These are phyloP conservation scores for Microcaecilia unicolor DNA, from an alignment of 2,797 vertebrate genomes.

Conservation along the genomic window DNA sequence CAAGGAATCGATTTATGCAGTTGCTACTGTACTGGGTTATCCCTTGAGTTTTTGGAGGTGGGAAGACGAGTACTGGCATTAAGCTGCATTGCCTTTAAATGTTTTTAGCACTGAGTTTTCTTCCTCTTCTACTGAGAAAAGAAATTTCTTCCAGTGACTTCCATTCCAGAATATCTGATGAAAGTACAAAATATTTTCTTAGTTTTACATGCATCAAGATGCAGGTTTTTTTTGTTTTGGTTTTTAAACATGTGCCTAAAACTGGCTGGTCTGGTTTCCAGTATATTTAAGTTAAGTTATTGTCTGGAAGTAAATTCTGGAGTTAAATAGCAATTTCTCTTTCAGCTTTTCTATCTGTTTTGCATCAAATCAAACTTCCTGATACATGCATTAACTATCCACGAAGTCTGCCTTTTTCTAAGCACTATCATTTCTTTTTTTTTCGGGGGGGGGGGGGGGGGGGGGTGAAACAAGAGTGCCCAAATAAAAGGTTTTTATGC, in stretches of 20 bases:
- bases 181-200: conserved; percentile 10
- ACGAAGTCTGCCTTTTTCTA: not conserved
- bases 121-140: conserved; percentile 10
- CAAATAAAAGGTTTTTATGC: no score
- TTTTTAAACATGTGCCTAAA: conserved; percentile 41
- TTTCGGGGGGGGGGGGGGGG: no score
- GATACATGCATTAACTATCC: conserved; percentile 5
- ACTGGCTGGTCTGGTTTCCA: conserved; percentile 39
- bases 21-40: conserved; percentile 23
- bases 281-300: no score
- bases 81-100: no score
- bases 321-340: conserved; percentile 28
- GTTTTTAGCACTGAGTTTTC: no score
- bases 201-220: conserved; percentile 13
- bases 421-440: no score
- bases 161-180: conserved; percentile 25
- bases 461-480: no score
- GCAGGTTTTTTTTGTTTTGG: conserved; percentile 26
- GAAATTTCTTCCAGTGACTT: conserved; percentile 5
- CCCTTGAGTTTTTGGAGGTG: no score
- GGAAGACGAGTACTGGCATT: no score
- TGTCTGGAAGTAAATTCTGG: conserved; percentile 19
- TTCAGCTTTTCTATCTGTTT: conserved; percentile 28
- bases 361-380: conserved; percentile 6
- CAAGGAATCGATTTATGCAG: conserved; percentile 27